Evolutionary conservation across 1,140 invertebrate species (phyloP).

Genomic region (Drosophila trapezifrons): DNA sequence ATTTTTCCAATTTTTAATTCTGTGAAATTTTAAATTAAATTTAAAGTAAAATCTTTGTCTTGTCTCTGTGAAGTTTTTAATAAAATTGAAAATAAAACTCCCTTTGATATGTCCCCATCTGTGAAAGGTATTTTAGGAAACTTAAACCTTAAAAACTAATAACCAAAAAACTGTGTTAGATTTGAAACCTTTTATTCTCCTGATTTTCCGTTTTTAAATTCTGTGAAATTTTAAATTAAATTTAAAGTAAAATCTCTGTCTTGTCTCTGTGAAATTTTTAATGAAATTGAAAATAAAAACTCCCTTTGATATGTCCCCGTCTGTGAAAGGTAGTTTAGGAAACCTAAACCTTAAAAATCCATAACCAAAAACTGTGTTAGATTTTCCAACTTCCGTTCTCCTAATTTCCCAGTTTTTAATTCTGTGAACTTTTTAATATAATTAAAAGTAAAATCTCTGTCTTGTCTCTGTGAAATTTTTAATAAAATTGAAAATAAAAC

Average conservation of each 20-base stretch:
- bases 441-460: constrained; percentile 62
- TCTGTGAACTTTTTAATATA: constrained; percentile 51
- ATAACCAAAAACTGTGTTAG: not conserved
- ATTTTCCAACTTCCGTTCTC: not conserved
- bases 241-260: constrained; percentile 5
- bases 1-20: too few relatives aligned
- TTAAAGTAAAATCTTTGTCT: constrained; percentile 4
- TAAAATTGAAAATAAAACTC: constrained; percentile 32
- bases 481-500: constrained; percentile 32
- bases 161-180: too few relatives aligned
- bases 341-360: constrained; percentile 3
- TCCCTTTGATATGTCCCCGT: constrained; percentile 4
- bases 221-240: constrained; percentile 1
- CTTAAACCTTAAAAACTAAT: too few relatives aligned
- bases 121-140: constrained; percentile 6
- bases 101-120: constrained; percentile 8
- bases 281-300: constrained; percentile 34
- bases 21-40: constrained; percentile 2
- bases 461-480: constrained; percentile 28
- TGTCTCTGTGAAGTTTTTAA: constrained; percentile 28
- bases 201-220: too few relatives aligned
- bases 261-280: constrained; percentile 27
- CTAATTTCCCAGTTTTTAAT: not conserved
- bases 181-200: too few relatives aligned
- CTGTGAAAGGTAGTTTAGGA: constrained; percentile 8